A percentile compares a stretch with the other conserved stretches of the same genome.
Conservation (phyloP, 2,888 invertebrate genomes). For the Apeira syringaria region DNA sequence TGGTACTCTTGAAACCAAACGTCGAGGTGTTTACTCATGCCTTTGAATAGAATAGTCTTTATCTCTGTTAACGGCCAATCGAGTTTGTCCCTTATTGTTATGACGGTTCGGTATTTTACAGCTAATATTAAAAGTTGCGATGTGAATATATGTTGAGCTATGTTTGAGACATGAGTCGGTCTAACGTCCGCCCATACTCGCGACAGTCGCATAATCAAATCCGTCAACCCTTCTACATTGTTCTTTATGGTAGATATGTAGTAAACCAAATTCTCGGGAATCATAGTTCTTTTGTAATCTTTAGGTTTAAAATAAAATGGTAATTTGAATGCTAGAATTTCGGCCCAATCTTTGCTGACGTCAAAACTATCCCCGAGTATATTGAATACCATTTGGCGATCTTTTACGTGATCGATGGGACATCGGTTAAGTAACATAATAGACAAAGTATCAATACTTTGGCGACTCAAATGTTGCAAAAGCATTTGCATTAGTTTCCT, state of each 20-base stretch:
- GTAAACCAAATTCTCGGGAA: conserved; percentile 84
- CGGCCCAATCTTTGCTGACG: conserved; percentile 85
- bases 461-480: conserved; percentile 80
- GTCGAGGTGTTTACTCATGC: conserved; percentile 88
- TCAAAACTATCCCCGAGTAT: conserved; percentile 80
- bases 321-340: conserved; percentile 77
- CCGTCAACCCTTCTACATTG: conserved; percentile 44
- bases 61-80: conserved; percentile 60
- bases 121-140: conserved; percentile 86
- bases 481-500: conserved; percentile 75
- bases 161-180: conserved; percentile 83
- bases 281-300: conserved; percentile 80
- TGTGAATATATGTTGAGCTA: conserved; percentile 88
- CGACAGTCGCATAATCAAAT: conserved; percentile 81
- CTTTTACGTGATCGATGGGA: conserved; percentile 63
- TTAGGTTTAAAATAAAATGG: conserved; percentile 73
- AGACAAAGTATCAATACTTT: conserved; percentile 83
- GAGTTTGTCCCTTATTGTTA: conserved; percentile 48
- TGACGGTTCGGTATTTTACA: conserved; percentile 70
- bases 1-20: conserved; percentile 84
- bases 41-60: conserved; percentile 83
- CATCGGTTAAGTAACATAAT: conserved; percentile 80
- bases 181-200: conserved; percentile 88
- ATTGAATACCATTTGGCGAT: conserved; percentile 64
- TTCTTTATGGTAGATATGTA: conserved; percentile 80